phyloP scores from a whole-genome alignment of 2,797 vertebrate genomes.

The Semaprochilodus insignis region DNA sequence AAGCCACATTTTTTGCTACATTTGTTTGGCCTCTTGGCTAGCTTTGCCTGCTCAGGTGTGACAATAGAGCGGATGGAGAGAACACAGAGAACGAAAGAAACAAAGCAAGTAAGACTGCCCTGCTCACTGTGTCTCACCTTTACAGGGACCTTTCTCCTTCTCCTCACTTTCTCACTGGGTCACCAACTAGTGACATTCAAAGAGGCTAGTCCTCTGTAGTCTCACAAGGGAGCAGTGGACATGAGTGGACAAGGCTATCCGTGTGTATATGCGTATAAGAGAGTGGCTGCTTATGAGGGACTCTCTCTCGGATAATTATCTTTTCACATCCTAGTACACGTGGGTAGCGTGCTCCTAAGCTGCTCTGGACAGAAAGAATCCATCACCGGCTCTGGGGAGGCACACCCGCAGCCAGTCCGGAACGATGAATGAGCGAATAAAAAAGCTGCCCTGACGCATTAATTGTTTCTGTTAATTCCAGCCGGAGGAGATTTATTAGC shows the following conservation, averaged over 20 bases:
- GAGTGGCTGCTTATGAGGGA: constrained; percentile 34
- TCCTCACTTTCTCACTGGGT: constrained; percentile 2
- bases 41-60: constrained; percentile 66
- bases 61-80: constrained; percentile 44
- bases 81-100: constrained; percentile 28
- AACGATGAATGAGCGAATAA: constrained; percentile 63
- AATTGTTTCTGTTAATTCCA: constrained; percentile 87
- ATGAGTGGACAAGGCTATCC: constrained; percentile 50
- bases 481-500: constrained; percentile 81
- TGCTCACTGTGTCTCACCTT: neutral
- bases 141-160: neutral
- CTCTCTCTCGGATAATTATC: constrained; percentile 52
- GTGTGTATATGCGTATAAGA: constrained; percentile 3
- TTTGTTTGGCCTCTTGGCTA: constrained; percentile 66
- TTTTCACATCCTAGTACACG: constrained; percentile 55
- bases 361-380: constrained; percentile 68
- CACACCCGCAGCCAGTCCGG: constrained; percentile 52
- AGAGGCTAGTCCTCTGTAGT: constrained; percentile 10
- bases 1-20: constrained; percentile 57
- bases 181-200: constrained; percentile 36
- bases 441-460: constrained; percentile 79
- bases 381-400: constrained; percentile 70
- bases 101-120: constrained; percentile 15
- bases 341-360: constrained; percentile 47
- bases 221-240: neutral